A percentile compares a stretch with the other conserved stretches of the same genome.
Conservation (phyloP, 2,888 invertebrate genomes). For the Drosophila heteroneura region DNA sequence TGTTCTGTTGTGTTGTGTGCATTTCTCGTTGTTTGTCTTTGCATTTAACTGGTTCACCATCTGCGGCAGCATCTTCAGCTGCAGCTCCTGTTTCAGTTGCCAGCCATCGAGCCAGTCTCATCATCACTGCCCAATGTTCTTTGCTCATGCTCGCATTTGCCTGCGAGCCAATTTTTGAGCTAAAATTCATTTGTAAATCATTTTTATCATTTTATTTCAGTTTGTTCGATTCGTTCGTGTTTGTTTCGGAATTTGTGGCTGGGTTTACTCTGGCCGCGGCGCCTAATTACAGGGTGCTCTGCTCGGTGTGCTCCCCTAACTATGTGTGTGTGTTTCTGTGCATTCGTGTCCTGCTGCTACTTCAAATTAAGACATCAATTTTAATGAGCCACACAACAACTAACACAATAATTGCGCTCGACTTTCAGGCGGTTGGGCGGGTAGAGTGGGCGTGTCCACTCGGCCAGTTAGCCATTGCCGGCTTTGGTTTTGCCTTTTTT, state of each 20-base stretch:
- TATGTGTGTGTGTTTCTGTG: constrained; percentile 19
- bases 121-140: constrained; percentile 27
- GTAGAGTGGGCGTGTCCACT: constrained; percentile 57
- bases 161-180: constrained; percentile 70
- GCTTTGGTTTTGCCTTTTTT: constrained; percentile 61
- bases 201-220: constrained; percentile 71
- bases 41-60: constrained; percentile 60
- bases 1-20: constrained; percentile 18
- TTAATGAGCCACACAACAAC: constrained; percentile 75
- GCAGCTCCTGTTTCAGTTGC: constrained; percentile 36
- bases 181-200: constrained; percentile 78
- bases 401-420: constrained; percentile 73
- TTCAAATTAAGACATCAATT: constrained; percentile 79
- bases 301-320: constrained; percentile 26
- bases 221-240: constrained; percentile 37
- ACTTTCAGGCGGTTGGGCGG: constrained; percentile 52
- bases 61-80: constrained; percentile 5
- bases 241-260: constrained; percentile 26
- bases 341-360: constrained; percentile 62
- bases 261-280: constrained; percentile 53
- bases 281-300: constrained; percentile 76
- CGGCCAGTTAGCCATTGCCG: constrained; percentile 48
- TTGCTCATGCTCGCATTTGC: constrained; percentile 36
- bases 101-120: constrained; percentile 14
- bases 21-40: constrained; percentile 74